Base-by-base conservation (phyloP, 2,113 vertebrate species). In the Neodontobutis hainanensis region DNA sequence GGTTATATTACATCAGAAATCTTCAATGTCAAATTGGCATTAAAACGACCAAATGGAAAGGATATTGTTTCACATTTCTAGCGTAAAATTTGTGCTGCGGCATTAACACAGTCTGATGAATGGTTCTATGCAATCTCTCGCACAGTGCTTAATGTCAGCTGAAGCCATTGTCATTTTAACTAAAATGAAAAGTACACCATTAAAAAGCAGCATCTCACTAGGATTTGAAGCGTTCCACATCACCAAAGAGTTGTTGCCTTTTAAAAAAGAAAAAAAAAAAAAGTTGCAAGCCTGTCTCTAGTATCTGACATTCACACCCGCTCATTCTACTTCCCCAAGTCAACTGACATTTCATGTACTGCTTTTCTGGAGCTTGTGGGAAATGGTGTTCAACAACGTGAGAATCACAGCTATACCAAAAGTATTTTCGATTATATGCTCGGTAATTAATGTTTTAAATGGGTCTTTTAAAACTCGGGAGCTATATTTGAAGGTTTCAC, bases 391-490 rank as follows among this genome's bases (percentile, higher is more conserved):
- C 7, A 9, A 34, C 52, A 8, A 38, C 52, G 38, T 38, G 52
- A 14, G 34, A 6, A 55, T 38, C 52, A 36, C 36, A 55, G n/a
- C 52, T 55, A 15, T 34, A 38, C 34, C 14, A 12, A 38, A 12
- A 9, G 52, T 38, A 55, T 12, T 55, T 55, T 55, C 32, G 36
- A 55, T 55, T 55, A 4, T 40, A 40, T 40, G 38, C 38, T 40
- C 8, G 52, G 52, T 55, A 55, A 55, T 55, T 55, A 55, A 55
- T 55, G 52, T 38, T 55, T 34, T 55, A 55, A 55, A 55, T 55
- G 52, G 36, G 52, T 36, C 42, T 58, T 58, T 43, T 40, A 15
- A 16, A 15, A 40, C 56, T 58, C 56, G 6, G 56, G 40, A 58
- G 56, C n/a, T 58, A 16, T 43, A 58, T 36, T 55, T 55, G 52